These are phyloP conservation scores for Apodemus agrarius DNA, from an alignment of 2,797 vertebrate species.

Conservation along the genomic window DNA sequence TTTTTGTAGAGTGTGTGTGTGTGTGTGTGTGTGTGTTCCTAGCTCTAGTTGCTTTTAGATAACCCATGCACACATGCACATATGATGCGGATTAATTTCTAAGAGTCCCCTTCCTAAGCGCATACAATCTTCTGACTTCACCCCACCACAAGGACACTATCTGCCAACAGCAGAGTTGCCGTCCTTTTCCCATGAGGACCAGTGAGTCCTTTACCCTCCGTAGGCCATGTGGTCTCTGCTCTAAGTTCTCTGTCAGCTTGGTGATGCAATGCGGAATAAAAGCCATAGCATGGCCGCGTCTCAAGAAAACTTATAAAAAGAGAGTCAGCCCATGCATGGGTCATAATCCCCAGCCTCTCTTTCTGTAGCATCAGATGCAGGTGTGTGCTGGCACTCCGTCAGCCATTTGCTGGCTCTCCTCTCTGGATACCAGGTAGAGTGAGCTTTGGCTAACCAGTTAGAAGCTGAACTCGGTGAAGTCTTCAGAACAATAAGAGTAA, in stretches of 20 bases:
- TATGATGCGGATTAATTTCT: not conserved
- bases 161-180: not conserved
- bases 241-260: not conserved
- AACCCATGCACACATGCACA: not conserved
- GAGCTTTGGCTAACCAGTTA: not conserved
- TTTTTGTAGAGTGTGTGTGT: not conserved
- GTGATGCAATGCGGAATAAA: not conserved
- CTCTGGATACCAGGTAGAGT: not conserved
- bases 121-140: not conserved
- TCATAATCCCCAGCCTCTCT: not conserved
- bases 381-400: not conserved
- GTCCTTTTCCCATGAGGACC: not conserved
- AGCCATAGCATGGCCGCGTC: not conserved
- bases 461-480: not conserved
- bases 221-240: not conserved
- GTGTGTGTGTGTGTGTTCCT: no score
- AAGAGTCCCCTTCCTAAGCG: not conserved
- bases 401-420: not conserved
- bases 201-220: not conserved
- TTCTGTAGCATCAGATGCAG: not conserved
- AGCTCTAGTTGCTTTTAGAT: not conserved
- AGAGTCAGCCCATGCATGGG: not conserved
- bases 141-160: not conserved
- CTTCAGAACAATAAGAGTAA: not conserved
- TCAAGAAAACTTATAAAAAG: slow-evolving; percentile 46